Evolutionary conservation across 2,888 invertebrate species (phyloP), one percentile per base, ranked within the genome.

Genomic region (Sarcophaga rosellei): DNA sequence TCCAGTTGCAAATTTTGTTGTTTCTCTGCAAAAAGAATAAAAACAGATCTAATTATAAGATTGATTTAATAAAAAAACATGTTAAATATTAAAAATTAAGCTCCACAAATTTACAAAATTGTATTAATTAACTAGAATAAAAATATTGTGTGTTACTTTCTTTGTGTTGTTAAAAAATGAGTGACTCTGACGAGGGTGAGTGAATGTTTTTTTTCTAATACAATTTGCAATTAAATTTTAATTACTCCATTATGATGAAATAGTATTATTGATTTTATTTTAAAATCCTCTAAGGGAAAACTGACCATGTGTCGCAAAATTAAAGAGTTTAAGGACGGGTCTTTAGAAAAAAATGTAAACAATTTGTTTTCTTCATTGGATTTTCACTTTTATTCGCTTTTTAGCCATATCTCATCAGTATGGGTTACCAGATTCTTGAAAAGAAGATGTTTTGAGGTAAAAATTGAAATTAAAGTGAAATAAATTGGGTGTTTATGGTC

Each of bases 161-260:
- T 73, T 47, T 57, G 20, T n/a, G 45, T 17, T n/a, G 25, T 76
- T 65, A 6, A 57, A 77, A 81, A 79, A 90, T 90, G 90, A 90
- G 90, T 83, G 90, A 90, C 77, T 90, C 90, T 4, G 90, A 90
- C 65, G 90, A 90, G 87, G 90, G 90, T 90, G 74, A 68, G 89
- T 84, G 35, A 35, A 35, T 35, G 35, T 35, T 35, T 35, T 70
- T 53, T 61, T 15, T n/a, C 61, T 61, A n/a, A 35, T 35, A 10
- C 35, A 35, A 72, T 79, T 35, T 66, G 21, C 57, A 69, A 78
- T 72, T 81, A 78, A 74, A 68, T 68, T 73, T 66, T 73, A 66
- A 81, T 65, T 35, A 12, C 25, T 20, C 21, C 20, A 45, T 65
- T 35, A 45, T 81, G 20, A 68, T 4, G 62, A 77, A 57, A 74